These are phyloP conservation scores for Scaptomyza hsui DNA, from an alignment of 1,140 invertebrate genomes.

Conservation along the genomic window DNA sequence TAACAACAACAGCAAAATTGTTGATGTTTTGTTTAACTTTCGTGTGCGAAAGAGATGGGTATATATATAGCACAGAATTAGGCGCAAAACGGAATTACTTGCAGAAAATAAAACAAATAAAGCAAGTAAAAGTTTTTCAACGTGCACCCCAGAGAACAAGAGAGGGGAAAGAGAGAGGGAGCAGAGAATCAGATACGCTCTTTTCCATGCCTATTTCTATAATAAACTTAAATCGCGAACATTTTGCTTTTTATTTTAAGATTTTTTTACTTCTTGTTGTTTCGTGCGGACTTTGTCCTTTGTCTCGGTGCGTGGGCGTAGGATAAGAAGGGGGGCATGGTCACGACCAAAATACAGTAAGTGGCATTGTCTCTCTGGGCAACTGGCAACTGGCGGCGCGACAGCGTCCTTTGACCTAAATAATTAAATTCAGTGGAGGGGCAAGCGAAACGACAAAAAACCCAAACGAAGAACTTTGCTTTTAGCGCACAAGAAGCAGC, in stretches of 20 bases:
- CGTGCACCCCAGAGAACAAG: conserved; percentile 18
- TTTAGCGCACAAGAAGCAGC: conserved; percentile 48
- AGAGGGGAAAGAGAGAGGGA: not conserved
- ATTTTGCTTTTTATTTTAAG: conserved; percentile 50
- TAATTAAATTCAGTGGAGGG: conserved; percentile 73
- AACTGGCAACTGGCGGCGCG: conserved; percentile 27
- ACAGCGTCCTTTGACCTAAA: conserved; percentile 73
- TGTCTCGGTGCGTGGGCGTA: not conserved
- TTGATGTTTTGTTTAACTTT: conserved; percentile 71
- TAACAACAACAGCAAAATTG: conserved; percentile 29
- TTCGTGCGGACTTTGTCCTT: not conserved
- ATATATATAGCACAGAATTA: conserved; percentile 62
- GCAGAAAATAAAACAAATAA: conserved; percentile 71
- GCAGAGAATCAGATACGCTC: conserved; percentile 6
- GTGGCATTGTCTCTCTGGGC: conserved; percentile 70
- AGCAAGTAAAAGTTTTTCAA: conserved; percentile 61
- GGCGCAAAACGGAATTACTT: conserved; percentile 70
- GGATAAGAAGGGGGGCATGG: conserved; percentile 4
- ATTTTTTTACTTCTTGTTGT: conserved; percentile 2
- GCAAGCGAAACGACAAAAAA: conserved; percentile 13
- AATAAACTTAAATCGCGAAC: conserved; percentile 69
- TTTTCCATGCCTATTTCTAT: conserved; percentile 49
- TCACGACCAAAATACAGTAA: conserved; percentile 31
- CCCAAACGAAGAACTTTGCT: conserved; percentile 56
- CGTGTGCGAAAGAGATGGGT: not conserved